Base-by-base conservation (phyloP, 2,888 invertebrate species). In the Nezara viridula region DNA sequence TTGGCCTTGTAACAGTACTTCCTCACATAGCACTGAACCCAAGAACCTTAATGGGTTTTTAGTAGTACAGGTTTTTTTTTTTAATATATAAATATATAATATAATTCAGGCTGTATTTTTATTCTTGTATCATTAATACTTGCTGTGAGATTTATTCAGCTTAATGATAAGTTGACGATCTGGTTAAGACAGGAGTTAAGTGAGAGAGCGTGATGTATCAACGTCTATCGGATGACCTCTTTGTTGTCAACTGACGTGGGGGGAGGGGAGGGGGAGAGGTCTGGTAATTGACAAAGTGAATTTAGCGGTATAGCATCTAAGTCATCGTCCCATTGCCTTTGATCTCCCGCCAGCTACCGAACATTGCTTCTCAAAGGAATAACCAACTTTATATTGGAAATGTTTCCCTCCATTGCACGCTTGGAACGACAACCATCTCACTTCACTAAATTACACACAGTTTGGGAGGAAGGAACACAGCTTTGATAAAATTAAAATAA, bases 331-430 rank as follows among this genome's bases (percentile, higher is more conserved):
- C 27, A 2, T n/a, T 14, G 60, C 1, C 60, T 60, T 60, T 60
- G 60, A 60, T 60, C 60, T 60, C 60, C 14, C 0, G 0, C 10
- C 9, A 4, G 19, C n/a, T 27, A 60, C 60, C 60, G 5, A 32
- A 32, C 14, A 19, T 73, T 19, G 32, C 66, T 73, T 21, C 66
- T 73, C 66, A 73, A 73, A 73, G 66, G 66, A 73, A 73, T 37
- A 37, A 60, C 60, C 60, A 60, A 73, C 66, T 73, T 66, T 73
- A 73, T 32, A 73, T 73, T 73, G 66, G 66, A 73, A 73, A 73
- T 73, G 66, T 73, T 73, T 37, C 66, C 37, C 32, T 73, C 37
- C 32, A 21, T 37, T 73, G 32, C 66, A 37, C 19, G 32, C 19
- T 73, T 37, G 32, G 66, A 73, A 73, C 37, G 32, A 37, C 66